Evolutionary conservation across 2,888 invertebrate species (phyloP), one percentile per base, ranked within the genome.

Genomic region (Synanthedon andrenaeformis): DNA sequence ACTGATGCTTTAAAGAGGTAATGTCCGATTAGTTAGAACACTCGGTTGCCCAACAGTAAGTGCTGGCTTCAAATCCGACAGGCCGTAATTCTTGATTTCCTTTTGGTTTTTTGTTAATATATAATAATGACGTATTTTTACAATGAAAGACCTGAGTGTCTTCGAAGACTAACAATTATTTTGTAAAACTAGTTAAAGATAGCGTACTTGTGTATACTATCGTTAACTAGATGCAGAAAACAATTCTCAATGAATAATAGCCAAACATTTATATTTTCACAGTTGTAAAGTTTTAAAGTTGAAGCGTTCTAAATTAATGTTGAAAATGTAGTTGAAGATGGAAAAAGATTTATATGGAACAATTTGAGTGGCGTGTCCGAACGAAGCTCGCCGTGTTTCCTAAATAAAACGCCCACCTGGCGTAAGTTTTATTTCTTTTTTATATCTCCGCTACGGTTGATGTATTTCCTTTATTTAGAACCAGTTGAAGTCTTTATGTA

Each of bases 321-420:
- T 35, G 35, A 35, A 69, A 69, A 63, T 62, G 65, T 59, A 64
- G 56, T 60, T 58, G 62, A 62, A 64, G 66, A 72, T 68, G 57
- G 61, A 70, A 55, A 55, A 58, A 68, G 72, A 74, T 72, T 74
- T 72, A 75, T 69, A 52, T 57, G 57, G 52, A 59, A 58, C 61
- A 56, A 59, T 62, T 62, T 58, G 58, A 69, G 63, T 67, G 57
- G 49, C 55, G 52, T 58, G 62, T 65, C 58, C 56, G 59, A 57
- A 55, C 62, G 64, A 65, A 64, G 61, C 59, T 58, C 54, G 62
- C 67, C 64, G 65, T 66, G 67, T 66, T 69, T 66, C 63, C 60
- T 60, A 65, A 69, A 71, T 68, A 71, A 66, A 69, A 67, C 64
- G 53, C 62, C 69, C 66, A 69, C 67, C 62, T 61, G 58, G 56